Evolutionary conservation across 2,113 vertebrate species (phyloP).

Genomic region (Callipepla californica): DNA sequence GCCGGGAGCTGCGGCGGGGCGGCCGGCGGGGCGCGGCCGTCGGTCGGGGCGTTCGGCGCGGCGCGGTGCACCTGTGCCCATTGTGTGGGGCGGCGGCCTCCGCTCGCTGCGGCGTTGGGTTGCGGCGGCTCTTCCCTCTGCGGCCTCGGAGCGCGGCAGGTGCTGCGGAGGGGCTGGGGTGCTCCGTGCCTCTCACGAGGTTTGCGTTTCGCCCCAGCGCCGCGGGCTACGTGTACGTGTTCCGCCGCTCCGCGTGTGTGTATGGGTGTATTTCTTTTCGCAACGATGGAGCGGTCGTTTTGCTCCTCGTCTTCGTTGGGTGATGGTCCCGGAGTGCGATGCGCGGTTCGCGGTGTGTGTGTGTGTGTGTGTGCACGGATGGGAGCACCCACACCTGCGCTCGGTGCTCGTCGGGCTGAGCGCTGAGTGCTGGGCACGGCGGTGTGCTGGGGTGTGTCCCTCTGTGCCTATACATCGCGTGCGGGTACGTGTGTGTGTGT

Average conservation of each 20-base stretch:
- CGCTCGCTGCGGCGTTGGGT: not conserved
- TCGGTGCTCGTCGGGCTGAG: no score
- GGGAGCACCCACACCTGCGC: conserved; percentile 18
- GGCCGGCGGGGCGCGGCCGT: not conserved
- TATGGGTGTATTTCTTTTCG: no score
- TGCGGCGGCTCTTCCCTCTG: not conserved
- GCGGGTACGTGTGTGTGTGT: not conserved
- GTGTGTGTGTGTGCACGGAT: not conserved
- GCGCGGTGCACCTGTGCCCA: conserved; percentile 22
- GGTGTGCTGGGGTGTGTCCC: conserved; percentile 61
- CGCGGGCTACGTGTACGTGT: no score
- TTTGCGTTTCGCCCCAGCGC: not conserved
- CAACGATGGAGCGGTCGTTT: not conserved
- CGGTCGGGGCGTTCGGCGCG: no score
- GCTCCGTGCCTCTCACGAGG: no score
- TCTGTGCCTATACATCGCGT: not conserved
- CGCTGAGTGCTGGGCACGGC: conserved; percentile 3
- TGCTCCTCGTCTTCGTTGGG: fast-evolving
- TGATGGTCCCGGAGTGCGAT: not conserved
- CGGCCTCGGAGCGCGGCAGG: not conserved
- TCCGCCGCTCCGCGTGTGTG: not conserved
- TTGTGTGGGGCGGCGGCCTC: conserved; percentile 29
- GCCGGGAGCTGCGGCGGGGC: not conserved
- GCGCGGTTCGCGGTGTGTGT: fast-evolving
- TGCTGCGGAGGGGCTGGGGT: not conserved